phyloP scores from a whole-genome alignment of 2,113 vertebrate genomes.

The Nothoprocta perdicaria region DNA sequence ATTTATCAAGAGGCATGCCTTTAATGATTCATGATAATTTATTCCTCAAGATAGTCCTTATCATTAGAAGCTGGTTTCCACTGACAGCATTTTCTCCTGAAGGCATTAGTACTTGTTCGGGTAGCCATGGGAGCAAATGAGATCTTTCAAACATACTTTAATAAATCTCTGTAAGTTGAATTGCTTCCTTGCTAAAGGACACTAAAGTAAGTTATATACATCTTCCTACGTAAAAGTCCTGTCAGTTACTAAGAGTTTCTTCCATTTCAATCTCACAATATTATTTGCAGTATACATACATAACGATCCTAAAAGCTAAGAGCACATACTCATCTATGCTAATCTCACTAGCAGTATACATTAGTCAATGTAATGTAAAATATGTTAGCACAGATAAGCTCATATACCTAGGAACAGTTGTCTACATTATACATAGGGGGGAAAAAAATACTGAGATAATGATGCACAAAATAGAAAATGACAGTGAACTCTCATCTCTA shows the following conservation, averaged over 20 bases:
- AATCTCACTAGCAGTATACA: background rate
- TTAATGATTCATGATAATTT: conserved; percentile 49
- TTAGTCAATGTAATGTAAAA: conserved; percentile 1
- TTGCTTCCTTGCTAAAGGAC: conserved; percentile 39
- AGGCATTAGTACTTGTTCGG: conserved; percentile 44
- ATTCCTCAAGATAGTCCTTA: conserved; percentile 23
- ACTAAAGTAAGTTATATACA: background rate
- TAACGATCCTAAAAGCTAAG: background rate
- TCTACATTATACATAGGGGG: background rate
- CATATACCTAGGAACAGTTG: conserved; percentile 25
- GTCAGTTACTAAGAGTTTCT: background rate
- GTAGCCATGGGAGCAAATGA: conserved; percentile 57
- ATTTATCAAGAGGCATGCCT: conserved; percentile 38
- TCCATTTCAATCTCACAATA: background rate
- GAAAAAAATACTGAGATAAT: conserved; percentile 50
- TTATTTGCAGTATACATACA: background rate
- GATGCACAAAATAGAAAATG: conserved; percentile 7
- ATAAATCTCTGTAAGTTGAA: conserved; percentile 21
- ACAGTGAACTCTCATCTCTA: conserved; percentile 33
- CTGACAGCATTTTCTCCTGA: conserved; percentile 36
- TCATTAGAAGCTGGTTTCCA: conserved; percentile 16
- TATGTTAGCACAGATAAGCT: background rate
- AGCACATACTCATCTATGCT: background rate
- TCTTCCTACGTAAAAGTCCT: background rate
- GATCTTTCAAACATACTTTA: conserved; percentile 35